Evolutionary conservation across 2,797 vertebrate species (phyloP).

Genomic region (Leuciscus waleckii): DNA sequence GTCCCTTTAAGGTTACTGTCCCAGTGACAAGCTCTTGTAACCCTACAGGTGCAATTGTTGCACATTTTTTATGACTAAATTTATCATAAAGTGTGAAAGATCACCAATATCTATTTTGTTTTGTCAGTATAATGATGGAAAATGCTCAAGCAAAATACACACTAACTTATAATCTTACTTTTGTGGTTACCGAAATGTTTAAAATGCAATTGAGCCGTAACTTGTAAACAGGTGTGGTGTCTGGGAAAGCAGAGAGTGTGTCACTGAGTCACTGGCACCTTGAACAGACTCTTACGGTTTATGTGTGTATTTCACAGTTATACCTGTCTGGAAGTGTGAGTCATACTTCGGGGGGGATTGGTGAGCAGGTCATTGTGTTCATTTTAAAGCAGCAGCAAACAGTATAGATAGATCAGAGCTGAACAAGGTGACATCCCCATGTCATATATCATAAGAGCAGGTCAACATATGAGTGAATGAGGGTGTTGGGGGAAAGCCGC

Average conservation of each 20-base stretch:
- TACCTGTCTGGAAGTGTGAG: conserved; percentile 20
- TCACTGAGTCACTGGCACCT: neutral
- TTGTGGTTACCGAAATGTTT: neutral
- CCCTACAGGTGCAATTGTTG: neutral
- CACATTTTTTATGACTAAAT: neutral
- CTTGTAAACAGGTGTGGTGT: conserved; percentile 21
- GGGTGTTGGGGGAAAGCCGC: neutral
- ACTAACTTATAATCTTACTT: neutral
- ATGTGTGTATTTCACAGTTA: conserved; percentile 3
- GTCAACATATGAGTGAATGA: neutral
- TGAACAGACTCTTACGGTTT: neutral
- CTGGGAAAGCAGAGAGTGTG: neutral
- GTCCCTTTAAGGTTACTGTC: neutral
- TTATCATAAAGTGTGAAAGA: neutral
- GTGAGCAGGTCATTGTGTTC: neutral
- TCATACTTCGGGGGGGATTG: conserved; percentile 4
- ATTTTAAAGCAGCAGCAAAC: neutral
- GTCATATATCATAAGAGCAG: neutral
- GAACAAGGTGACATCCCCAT: neutral
- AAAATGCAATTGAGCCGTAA: neutral
- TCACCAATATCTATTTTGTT: neutral
- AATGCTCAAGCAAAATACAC: neutral
- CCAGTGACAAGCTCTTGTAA: neutral
- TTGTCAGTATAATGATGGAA: neutral
- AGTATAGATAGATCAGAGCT: neutral